Base-by-base conservation (phyloP, 1,140 invertebrate genomes). In the Hydropsyche tenuis region DNA sequence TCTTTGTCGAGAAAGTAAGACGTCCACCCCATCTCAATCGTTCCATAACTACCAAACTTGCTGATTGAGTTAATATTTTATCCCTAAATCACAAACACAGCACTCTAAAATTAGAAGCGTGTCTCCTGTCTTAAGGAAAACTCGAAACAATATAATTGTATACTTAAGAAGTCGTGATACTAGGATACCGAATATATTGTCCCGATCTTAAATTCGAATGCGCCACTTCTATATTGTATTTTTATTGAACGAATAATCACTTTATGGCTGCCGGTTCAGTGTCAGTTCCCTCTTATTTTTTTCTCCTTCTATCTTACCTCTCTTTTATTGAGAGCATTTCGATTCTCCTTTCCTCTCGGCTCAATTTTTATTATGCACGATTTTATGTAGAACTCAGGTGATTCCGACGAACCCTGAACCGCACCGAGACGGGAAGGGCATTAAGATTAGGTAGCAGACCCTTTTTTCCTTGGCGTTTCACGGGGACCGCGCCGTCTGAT, bases 401-500 rank as follows among this genome's bases (percentile, higher is more conserved):
- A 68, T 68, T 43, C 42, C 20, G 45, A 48, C 45, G 65, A 68
- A 68, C 42, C 65, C 65, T 43, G 65, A 48, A 45, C 65, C 45
- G 20, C 42, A 37, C 30, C 9, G 43, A 20, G 65, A 68, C 45
- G 65, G 42, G 65, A 43, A 68, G 37, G 43, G 65, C 65, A 68
- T 68, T 68, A 68, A 68, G 65, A 68, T 68, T 68, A 68, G 65
- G 65, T 48, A 60, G 56, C n/a, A 48, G 43, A 45, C 65, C 65
- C 45, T 68, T 68, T 68, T 48, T 68, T 48, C 65, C 45, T 7
- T 2, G 23, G 22, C 23, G 43, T 48, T 68, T 68, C 65, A 68
- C 45, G 48, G 22, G 43, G 65, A 43, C 65, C 65, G 65, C 65
- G 11, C 20, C 65, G 30, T 45, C 42, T 27, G 65, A 68, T 68